phyloP scores from a whole-genome alignment of 2,888 invertebrate genomes.

The Pharmacophagus antenor region DNA sequence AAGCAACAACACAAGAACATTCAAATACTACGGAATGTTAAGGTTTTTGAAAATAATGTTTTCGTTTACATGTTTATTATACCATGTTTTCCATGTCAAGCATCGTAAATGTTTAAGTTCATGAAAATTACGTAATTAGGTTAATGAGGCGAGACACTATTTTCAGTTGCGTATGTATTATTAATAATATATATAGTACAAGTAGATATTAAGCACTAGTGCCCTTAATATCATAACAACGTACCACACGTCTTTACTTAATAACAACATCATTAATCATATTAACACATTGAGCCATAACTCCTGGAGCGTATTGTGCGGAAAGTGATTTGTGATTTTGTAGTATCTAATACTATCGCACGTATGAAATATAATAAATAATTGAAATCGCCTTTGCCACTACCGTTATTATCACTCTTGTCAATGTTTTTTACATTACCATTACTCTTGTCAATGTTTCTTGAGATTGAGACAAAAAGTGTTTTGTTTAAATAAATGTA shows the following conservation, averaged over 20 bases:
- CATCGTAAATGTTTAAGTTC: too few relatives aligned
- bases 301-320: slow-evolving; percentile 24
- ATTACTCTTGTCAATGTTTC: too few relatives aligned
- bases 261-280: slow-evolving; percentile 27
- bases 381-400: background rate
- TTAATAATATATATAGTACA: background rate
- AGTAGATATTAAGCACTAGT: background rate
- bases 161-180: too few relatives aligned
- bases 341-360: background rate
- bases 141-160: too few relatives aligned
- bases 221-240: background rate
- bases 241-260: slow-evolving; percentile 16
- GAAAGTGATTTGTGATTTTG: slow-evolving; percentile 22
- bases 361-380: background rate
- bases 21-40: background rate
- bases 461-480: too few relatives aligned
- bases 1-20: background rate
- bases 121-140: too few relatives aligned
- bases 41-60: background rate
- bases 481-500: too few relatives aligned
- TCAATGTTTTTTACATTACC: too few relatives aligned
- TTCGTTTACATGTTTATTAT: background rate
- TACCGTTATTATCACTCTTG: too few relatives aligned
- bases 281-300: slow-evolving; percentile 28
- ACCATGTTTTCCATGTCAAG: too few relatives aligned